Conservation (phyloP, 2,797 vertebrate species). For the Fringilla coelebs region DNA sequence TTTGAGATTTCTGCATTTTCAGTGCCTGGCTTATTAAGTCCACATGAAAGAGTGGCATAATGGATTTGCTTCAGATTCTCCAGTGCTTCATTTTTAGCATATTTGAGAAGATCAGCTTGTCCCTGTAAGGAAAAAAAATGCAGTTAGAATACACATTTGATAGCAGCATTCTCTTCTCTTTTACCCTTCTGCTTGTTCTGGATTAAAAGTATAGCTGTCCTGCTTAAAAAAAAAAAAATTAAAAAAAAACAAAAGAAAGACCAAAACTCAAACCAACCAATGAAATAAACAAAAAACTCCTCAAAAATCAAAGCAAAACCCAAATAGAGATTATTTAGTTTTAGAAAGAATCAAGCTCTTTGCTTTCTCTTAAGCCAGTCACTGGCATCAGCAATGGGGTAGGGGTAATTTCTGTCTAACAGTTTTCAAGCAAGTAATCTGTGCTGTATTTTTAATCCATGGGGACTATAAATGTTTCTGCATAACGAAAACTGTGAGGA, state of each 20-base stretch:
- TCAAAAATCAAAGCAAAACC: background rate
- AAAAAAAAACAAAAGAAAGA: background rate
- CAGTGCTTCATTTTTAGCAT: slow-evolving; percentile 90
- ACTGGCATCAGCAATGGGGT: background rate
- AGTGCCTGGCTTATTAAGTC: slow-evolving; percentile 83
- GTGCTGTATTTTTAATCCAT: background rate
- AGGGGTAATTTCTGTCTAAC: background rate
- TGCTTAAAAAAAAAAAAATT: background rate
- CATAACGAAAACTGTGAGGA: background rate
- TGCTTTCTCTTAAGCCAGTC: background rate
- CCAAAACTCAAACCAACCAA: background rate
- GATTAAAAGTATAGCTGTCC: background rate
- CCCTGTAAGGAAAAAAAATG: slow-evolving; percentile 77
- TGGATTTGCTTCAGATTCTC: slow-evolving; percentile 98
- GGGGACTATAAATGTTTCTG: background rate
- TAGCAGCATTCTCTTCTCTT: background rate
- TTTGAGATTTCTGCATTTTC: slow-evolving; percentile 75
- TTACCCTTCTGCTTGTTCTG: background rate
- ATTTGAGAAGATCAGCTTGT: slow-evolving; percentile 94
- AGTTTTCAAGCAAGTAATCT: background rate
- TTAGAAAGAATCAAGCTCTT: background rate
- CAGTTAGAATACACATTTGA: background rate
- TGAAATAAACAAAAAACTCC: background rate
- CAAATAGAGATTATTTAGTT: background rate
- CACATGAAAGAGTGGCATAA: slow-evolving; percentile 89